Base-by-base conservation (phyloP, 92 coral and sea anemone genomes). In the Epizoanthus stellaris region DNA sequence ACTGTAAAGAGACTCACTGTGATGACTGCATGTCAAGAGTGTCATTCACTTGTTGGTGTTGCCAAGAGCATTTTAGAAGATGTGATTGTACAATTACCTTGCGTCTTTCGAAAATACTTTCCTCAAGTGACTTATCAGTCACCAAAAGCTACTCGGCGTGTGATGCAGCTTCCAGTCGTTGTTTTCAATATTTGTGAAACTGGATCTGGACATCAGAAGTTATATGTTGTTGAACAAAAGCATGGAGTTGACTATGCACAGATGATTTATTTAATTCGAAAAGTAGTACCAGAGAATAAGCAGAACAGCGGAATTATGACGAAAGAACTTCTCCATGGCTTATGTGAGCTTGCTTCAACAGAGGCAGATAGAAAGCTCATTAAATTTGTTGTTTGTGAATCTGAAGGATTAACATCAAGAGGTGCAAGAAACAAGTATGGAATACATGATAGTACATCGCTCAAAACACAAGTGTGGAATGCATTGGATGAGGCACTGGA, bases 341-440 rank as follows among this genome's bases (percentile, higher is more conserved):
- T 84, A 40, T 73, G 87, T 79, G 56, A 62, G 14, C 59, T 72
- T 52, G 74, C 81, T 7, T 84, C 87, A 56, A 84, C 87, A 71
- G 81, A 84, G n/a, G n/a, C n/a, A 23, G 87, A 84, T 23, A 73
- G 73, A 73, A 73, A 62, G 73, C 59, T 73, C 34, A 84, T 84
- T 42, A 73, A 73, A 25, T 84, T 84, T 84, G 87, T 81, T 62
- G 81, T 82, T 68, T 70, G 86, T 69, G 86, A 82, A 59, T 49
- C 87, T 8, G 14, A 40, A 45, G 67, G 87, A 52, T 42, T 47
- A 65, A 64, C 85, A 15, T 9, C 62, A 53, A 84, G 57, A 84
- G 69, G n/a, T 42, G 88, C 88, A 15, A 73, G 45, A 53, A 42
- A 74, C 58, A 56, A 59, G 8, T 63, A 53, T 85, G 81, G 88